Conservation (phyloP, 2,888 invertebrate species). For the Lepidocyrtoides sp. region DNA sequence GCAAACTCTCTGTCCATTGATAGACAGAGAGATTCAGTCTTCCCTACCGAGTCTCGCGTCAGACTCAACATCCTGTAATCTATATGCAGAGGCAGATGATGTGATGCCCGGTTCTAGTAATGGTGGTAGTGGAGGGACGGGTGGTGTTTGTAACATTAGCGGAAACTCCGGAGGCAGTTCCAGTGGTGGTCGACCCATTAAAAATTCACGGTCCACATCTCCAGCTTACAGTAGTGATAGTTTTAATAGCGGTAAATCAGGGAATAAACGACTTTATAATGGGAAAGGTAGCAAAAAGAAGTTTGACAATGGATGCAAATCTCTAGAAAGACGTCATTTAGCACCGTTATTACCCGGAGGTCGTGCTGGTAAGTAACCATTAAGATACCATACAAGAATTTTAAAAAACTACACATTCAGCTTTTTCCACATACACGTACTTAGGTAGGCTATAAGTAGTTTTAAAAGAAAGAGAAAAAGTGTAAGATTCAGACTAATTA, state of each 20-base stretch:
- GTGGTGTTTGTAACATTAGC: conserved; percentile 77
- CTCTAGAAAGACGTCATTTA: conserved; percentile 84
- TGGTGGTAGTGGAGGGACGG: conserved; percentile 61
- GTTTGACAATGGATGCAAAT: conserved; percentile 85
- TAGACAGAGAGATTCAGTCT: conserved; percentile 88
- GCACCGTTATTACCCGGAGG: conserved; percentile 85
- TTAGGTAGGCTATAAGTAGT: too few relatives aligned
- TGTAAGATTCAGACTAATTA: too few relatives aligned
- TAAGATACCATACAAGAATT: too few relatives aligned
- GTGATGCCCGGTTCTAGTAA: conserved; percentile 81
- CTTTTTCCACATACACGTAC: too few relatives aligned
- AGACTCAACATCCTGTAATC: conserved; percentile 85
- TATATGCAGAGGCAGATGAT: conserved; percentile 85
- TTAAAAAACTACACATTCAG: too few relatives aligned
- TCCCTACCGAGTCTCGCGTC: conserved; percentile 86
- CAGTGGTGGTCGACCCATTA: conserved; percentile 78
- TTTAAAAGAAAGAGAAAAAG: too few relatives aligned
- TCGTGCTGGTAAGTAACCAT: conserved; percentile 80
- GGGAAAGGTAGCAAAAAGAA: conserved; percentile 84
- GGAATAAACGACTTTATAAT: conserved; percentile 84
- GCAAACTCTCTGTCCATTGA: conserved; percentile 84
- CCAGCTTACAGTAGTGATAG: conserved; percentile 85
- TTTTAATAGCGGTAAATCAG: conserved; percentile 87
- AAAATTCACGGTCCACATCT: conserved; percentile 85
- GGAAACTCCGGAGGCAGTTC: conserved; percentile 74